A percentile compares a stretch with the other conserved stretches of the same genome.
Conservation (phyloP, 2,888 invertebrate species). For the Desoria tigrina region DNA sequence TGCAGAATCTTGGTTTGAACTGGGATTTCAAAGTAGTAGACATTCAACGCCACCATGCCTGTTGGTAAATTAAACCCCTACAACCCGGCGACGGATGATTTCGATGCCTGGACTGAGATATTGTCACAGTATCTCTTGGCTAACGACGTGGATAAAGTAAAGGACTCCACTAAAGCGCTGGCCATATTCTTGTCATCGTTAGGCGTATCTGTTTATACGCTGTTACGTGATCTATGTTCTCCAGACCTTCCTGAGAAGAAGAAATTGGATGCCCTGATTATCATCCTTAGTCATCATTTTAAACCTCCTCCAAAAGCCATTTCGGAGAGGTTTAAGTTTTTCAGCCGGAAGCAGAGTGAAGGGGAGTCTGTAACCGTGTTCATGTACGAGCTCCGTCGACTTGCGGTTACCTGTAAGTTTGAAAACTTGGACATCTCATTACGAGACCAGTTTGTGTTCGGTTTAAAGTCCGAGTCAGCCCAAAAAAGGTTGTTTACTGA, state of each 20-base stretch:
- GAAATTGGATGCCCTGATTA: background rate
- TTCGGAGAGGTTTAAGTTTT: background rate
- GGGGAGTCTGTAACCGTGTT: background rate
- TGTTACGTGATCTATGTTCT: background rate
- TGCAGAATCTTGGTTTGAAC: too few species aligned
- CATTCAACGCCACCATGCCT: too few species aligned
- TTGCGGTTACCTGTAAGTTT: background rate
- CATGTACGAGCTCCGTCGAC: background rate
- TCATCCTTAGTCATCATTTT: background rate
- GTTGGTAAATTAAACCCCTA: background rate
- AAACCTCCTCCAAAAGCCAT: background rate
- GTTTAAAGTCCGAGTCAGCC: too few species aligned
- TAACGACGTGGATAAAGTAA: background rate
- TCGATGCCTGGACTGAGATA: background rate
- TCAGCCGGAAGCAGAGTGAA: background rate
- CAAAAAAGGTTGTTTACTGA: too few species aligned
- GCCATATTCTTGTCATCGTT: background rate
- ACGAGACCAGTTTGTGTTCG: too few species aligned
- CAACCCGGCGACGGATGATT: background rate
- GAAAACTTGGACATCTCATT: background rate
- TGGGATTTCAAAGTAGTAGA: too few species aligned
- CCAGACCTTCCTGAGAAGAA: background rate
- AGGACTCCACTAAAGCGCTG: background rate
- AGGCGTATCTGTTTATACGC: background rate
- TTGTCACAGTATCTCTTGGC: background rate